Conservation (phyloP, 35 echinoderm and acorn worm species). For the Lytechinus variegatus region DNA sequence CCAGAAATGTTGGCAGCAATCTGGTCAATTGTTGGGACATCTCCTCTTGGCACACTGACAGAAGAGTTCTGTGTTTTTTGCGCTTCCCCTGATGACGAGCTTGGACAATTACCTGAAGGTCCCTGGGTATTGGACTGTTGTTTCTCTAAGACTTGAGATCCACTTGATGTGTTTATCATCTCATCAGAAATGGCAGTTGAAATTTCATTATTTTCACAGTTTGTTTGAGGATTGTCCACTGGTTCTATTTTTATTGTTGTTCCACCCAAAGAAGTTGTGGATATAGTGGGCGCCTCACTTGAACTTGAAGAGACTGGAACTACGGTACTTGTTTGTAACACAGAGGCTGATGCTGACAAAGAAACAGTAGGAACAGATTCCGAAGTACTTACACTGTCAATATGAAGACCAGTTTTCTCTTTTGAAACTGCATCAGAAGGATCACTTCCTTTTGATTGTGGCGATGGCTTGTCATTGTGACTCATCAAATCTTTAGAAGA, state of each 20-base stretch:
- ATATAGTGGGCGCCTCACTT: background rate
- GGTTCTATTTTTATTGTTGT: slow-evolving; percentile 16
- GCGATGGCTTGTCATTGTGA: background rate
- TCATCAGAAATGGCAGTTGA: background rate
- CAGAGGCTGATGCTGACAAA: background rate
- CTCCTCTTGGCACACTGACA: background rate
- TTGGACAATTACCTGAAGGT: background rate
- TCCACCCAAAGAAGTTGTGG: background rate
- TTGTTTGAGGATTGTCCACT: background rate
- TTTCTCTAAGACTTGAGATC: background rate
- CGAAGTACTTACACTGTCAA: background rate
- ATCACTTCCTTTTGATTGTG: background rate
- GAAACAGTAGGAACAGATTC: background rate
- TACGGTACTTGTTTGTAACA: background rate
- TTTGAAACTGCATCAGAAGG: background rate
- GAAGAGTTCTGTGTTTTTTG: background rate
- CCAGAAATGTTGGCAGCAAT: background rate
- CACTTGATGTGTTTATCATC: background rate
- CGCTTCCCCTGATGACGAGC: background rate
- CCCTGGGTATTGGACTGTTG: background rate
- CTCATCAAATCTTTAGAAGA: background rate
- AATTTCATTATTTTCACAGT: background rate
- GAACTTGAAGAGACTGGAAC: background rate
- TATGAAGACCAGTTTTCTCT: background rate
- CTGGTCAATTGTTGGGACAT: slow-evolving; percentile 53